Evolutionary conservation across 1,140 invertebrate genomes (phyloP), one percentile per base, ranked within the genome.

Genomic region (Calephelis virginiensis): DNA sequence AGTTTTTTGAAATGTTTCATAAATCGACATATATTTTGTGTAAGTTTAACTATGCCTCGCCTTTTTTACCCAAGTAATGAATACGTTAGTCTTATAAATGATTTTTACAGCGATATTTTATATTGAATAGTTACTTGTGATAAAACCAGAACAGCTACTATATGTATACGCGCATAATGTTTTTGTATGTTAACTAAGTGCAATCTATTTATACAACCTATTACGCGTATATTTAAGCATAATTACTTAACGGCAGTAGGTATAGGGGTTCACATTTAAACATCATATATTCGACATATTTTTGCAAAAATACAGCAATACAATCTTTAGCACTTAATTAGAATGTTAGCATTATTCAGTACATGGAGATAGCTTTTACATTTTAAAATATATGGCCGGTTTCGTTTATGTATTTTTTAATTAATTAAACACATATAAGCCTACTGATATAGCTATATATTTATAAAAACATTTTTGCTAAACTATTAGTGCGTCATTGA

Each of bases 231-330:
- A 49, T 63, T 68, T 68, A 71, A 71, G 67, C 67, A 50, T 53
- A 50, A 14, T 74, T 71, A 66, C 61, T 69, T 70, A 74, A 76
- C 74, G 72, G 69, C 72, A 76, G 72, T 76, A 71, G 63, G 71
- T 69, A 68, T 60, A 66, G 67, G 74, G 53, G 53, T 59, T 59
- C 28, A 59, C 17, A 53, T 53, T 69, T 66, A 66, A 59, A 59
- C 69, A 64, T 72, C 59, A 75, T 66, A 75, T 67, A 70, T 46
- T 63, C 53, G 61, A 71, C 68, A 68, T 65, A 69, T 64, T 47
- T 64, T 70, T 76, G 75, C 75, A 76, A 76, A 76, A 76, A 76
- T 76, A 76, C 72, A 70, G 64, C 64, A 61, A 63, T 65, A 68
- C 49, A 65, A 46, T 72, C 46, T 59, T 64, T 69, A 69, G 74